phyloP scores from a whole-genome alignment of 2,888 invertebrate species.

The Tillus elongatus region DNA sequence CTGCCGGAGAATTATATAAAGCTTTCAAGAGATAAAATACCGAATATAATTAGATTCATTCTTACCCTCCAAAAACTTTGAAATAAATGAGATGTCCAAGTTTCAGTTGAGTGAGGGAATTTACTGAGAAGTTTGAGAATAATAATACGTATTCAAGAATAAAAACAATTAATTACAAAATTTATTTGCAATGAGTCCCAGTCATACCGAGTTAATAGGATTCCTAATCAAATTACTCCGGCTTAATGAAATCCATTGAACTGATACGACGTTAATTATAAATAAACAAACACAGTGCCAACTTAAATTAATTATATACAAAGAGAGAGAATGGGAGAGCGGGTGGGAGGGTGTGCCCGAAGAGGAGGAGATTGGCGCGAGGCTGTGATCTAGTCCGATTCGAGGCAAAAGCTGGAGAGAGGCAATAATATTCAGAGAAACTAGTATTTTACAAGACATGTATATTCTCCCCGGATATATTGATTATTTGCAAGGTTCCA shows the following conservation, averaged over 20 bases:
- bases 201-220: constrained; percentile 36
- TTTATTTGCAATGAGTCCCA: constrained; percentile 35
- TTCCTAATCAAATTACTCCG: constrained; percentile 37
- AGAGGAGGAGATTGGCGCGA: too few relatives aligned
- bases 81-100: constrained; percentile 37
- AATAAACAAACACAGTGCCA: constrained; percentile 37
- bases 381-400: too few relatives aligned
- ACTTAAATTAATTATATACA: constrained; percentile 35
- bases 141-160: constrained; percentile 31
- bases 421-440: too few relatives aligned
- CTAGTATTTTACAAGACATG: too few relatives aligned
- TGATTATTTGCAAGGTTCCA: too few relatives aligned
- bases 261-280: constrained; percentile 38
- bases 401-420: too few relatives aligned
- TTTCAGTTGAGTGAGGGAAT: constrained; percentile 26
- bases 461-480: too few relatives aligned
- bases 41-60: constrained; percentile 35
- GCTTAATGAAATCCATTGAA: constrained; percentile 38
- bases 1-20: neutral
- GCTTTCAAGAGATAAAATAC: constrained; percentile 23
- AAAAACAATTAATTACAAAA: constrained; percentile 38
- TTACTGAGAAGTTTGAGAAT: constrained; percentile 27
- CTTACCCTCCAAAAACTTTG: constrained; percentile 32
- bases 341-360: too few relatives aligned
- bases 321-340: constrained; percentile 18